These are phyloP conservation scores for Heliconius charithonia DNA, from an alignment of 2,888 invertebrate species.

Conservation along the genomic window DNA sequence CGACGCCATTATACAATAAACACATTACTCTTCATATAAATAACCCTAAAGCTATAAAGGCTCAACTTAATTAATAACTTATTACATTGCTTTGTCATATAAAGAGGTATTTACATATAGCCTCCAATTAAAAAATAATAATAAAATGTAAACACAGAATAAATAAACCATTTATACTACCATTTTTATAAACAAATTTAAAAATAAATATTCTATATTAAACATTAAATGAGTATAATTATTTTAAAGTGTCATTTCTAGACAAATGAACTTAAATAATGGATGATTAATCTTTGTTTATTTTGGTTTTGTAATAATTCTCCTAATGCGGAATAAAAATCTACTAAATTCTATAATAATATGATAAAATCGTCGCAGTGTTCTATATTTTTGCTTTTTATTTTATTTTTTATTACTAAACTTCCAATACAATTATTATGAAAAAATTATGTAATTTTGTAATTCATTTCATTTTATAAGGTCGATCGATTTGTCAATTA, in stretches of 20 bases:
- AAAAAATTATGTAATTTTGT: not conserved
- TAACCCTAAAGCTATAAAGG: conserved; percentile 11
- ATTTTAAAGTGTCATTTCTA: conserved; percentile 78
- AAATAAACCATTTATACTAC: conserved; percentile 64
- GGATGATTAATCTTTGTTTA: conserved; percentile 12
- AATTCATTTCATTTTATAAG: not conserved
- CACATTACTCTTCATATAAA: conserved; percentile 12
- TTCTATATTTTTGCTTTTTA: not conserved
- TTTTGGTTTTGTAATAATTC: conserved; percentile 18
- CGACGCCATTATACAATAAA: conserved; percentile 13
- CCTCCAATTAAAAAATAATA: conserved; percentile 64
- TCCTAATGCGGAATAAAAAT: not conserved
- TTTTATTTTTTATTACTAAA: too few relatives aligned
- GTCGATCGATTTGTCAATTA: not conserved
- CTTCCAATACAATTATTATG: conserved; percentile 6
- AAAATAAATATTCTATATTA: conserved; percentile 49
- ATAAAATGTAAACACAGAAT: conserved; percentile 64
- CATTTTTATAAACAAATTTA: conserved; percentile 60
- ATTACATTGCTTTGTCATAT: conserved; percentile 36
- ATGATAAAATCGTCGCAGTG: not conserved
- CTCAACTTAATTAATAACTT: conserved; percentile 15
- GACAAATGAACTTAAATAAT: conserved; percentile 49
- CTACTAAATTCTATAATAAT: not conserved
- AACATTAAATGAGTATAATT: conserved; percentile 76
- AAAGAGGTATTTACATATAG: conserved; percentile 79